A percentile compares a stretch with the other conserved stretches of the same genome.
Evolutionary conservation across 2,113 vertebrate genomes (phyloP).

Genomic region (Sus scrofa): T2T-Sscrofa CM000812.6:245960001-245960500

Average conservation of each 20-base stretch:
- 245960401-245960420: not conserved
- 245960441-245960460: not conserved
- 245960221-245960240: not conserved
- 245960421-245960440: not conserved
- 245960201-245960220: constrained; percentile 17
- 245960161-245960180: not conserved
- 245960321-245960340: not conserved
- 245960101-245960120: not conserved
- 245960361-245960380: not conserved
- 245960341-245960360: not conserved
- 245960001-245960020: constrained; percentile 21
- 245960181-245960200: not conserved
- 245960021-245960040: constrained; percentile 6
- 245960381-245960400: not conserved
- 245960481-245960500: not conserved
- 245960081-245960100: not conserved
- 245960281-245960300: not conserved
- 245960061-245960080: not conserved
- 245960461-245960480: constrained; percentile 29
- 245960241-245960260: not conserved
- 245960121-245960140: not conserved
- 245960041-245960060: not conserved
- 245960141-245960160: not conserved
- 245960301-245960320: not conserved
- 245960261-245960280: not conserved